phyloP scores from a whole-genome alignment of 2,113 vertebrate genomes.

The Cyanocitta stelleri region DNA sequence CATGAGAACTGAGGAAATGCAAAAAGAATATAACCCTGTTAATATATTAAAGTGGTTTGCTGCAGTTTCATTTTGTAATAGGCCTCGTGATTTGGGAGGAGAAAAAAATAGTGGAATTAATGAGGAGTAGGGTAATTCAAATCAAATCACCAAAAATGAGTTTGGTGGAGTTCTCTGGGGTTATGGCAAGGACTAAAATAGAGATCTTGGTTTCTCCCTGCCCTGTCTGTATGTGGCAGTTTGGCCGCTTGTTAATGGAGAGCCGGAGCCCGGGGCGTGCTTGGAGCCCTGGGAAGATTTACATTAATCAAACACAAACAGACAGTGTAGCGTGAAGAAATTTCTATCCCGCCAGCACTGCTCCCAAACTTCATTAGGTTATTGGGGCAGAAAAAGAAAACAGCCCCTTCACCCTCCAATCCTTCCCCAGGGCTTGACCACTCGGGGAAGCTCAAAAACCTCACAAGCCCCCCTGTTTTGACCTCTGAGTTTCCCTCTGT shows the following conservation, averaged over 20 bases:
- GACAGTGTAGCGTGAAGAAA: slow-evolving; percentile 77
- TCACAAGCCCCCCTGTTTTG: not conserved
- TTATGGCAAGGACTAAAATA: not conserved
- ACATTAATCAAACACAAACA: slow-evolving; percentile 71
- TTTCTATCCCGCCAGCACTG: slow-evolving; percentile 62
- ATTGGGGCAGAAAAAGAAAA: slow-evolving; percentile 76
- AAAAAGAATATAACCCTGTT: not conserved
- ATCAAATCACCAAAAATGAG: not conserved
- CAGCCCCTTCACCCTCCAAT: slow-evolving; percentile 13
- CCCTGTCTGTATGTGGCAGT: not conserved
- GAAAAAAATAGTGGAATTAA: fast-evolving
- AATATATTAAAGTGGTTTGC: not conserved
- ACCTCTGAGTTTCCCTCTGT: not conserved
- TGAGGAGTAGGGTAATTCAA: not conserved
- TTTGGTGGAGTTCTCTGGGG: not conserved
- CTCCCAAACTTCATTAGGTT: slow-evolving; percentile 66
- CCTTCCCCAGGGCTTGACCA: not conserved
- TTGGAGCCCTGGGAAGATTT: slow-evolving; percentile 64
- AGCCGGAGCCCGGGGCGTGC: slow-evolving; percentile 53
- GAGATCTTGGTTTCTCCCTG: not conserved
- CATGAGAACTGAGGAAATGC: not conserved
- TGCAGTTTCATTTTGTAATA: not conserved
- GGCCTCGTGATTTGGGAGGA: not conserved
- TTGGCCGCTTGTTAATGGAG: slow-evolving; percentile 21
- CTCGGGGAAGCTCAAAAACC: not conserved